A percentile compares a stretch with the other conserved stretches of the same genome.
These are phyloP conservation scores for Rhamphomyia laevipes DNA, from an alignment of 2,888 invertebrate genomes.

Conservation along the genomic window DNA sequence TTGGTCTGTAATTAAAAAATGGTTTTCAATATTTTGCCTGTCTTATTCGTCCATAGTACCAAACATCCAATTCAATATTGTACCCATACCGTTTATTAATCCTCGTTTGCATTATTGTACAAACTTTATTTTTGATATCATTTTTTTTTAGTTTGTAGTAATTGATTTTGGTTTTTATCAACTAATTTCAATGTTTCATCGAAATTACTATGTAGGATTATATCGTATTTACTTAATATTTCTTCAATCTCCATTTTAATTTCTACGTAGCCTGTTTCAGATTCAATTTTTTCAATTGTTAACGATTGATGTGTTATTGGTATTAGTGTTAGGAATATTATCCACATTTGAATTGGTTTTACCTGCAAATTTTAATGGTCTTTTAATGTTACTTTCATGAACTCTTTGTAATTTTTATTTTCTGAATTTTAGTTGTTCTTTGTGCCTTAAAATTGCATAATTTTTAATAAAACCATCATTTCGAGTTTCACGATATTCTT, in stretches of 20 bases:
- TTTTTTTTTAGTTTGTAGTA: no score
- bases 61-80: slow-evolving; percentile 4
- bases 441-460: slow-evolving; percentile 2
- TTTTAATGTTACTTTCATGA: slow-evolving; percentile 8
- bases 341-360: background rate
- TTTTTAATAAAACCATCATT: slow-evolving; percentile 1
- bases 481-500: slow-evolving; percentile 1
- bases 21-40: slow-evolving; percentile 6
- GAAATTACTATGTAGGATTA: slow-evolving; percentile 2
- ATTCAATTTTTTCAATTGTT: slow-evolving; percentile 1
- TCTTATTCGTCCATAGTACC: slow-evolving; percentile 8
- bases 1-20: slow-evolving; percentile 3
- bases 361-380: slow-evolving; percentile 3
- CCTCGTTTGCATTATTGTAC: slow-evolving; percentile 4
- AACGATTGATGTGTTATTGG: background rate
- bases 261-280: background rate
- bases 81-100: slow-evolving; percentile 5
- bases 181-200: background rate
- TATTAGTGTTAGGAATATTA: background rate
- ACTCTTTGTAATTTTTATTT: slow-evolving; percentile 2
- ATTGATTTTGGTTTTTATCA: no score
- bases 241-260: background rate
- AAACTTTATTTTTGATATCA: background rate
- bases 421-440: slow-evolving; percentile 5
- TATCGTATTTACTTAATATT: background rate